Conservation (phyloP, 2,888 invertebrate species). For the Campopleginae sp. region DNA sequence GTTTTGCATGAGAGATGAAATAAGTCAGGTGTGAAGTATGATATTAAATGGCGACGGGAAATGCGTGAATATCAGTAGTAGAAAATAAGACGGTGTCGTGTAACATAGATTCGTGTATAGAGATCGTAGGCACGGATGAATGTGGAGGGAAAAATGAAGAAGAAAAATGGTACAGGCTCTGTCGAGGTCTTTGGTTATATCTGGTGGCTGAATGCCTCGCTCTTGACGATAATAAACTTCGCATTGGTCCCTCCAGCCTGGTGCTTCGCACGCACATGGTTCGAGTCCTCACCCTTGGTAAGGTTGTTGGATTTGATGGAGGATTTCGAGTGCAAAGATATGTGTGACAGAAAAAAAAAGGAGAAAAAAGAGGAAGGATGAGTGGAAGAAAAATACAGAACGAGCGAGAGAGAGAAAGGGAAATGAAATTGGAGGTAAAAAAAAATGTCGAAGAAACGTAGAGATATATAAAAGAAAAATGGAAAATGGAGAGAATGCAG, state of each 20-base stretch:
- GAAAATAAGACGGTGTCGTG: background rate
- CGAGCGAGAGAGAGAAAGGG: background rate
- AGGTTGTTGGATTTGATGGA: constrained; percentile 49
- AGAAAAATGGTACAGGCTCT: constrained; percentile 45
- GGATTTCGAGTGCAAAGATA: constrained; percentile 33
- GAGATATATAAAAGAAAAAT: constrained; percentile 1
- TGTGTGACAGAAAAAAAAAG: background rate
- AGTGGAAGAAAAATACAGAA: constrained; percentile 4
- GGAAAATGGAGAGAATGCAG: constrained; percentile 24
- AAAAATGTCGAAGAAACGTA: background rate
- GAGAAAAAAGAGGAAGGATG: background rate
- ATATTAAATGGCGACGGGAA: background rate
- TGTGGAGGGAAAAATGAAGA: background rate
- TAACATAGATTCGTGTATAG: background rate
- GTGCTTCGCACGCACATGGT: background rate
- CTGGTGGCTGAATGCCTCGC: constrained; percentile 56
- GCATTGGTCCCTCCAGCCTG: constrained; percentile 43
- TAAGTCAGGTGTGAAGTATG: background rate
- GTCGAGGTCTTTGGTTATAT: constrained; percentile 22
- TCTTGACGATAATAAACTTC: constrained; percentile 64
- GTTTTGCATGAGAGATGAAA: background rate
- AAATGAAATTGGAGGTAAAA: background rate
- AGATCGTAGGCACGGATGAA: background rate
- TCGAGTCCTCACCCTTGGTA: background rate
- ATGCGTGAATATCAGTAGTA: background rate